Evolutionary conservation across 2,797 vertebrate genomes (phyloP).

Genomic region (Crocodylus rhombifer): DNA sequence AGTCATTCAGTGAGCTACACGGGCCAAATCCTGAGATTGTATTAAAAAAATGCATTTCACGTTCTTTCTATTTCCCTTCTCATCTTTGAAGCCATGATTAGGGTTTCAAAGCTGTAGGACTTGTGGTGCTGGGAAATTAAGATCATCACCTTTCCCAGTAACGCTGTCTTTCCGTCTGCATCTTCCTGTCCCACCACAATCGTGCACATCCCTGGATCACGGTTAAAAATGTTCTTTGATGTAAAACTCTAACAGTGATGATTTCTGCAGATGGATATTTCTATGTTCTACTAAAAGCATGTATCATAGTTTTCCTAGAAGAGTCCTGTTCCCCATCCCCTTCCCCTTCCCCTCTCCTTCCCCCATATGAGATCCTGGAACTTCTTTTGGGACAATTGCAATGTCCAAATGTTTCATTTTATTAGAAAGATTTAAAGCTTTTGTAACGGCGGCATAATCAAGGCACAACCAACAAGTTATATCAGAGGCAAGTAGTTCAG

Average conservation of each 20-base stretch:
- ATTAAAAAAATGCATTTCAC: not conserved
- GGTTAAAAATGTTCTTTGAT: not conserved
- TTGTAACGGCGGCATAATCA: not conserved
- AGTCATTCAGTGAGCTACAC: not conserved
- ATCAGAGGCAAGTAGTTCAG: not conserved
- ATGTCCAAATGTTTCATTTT: not conserved
- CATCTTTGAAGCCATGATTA: too few species aligned
- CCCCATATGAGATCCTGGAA: too few species aligned
- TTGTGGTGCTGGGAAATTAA: not conserved
- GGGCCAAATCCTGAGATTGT: not conserved
- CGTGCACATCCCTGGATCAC: not conserved
- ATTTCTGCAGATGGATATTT: not conserved
- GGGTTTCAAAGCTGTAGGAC: too few species aligned
- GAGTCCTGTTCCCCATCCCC: not conserved
- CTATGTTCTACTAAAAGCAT: not conserved
- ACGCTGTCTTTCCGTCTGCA: not conserved
- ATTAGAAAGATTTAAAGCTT: not conserved
- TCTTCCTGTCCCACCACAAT: too few species aligned
- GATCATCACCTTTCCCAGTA: not conserved
- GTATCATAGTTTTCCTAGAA: not conserved
- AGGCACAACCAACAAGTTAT: not conserved
- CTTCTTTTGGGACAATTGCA: not conserved
- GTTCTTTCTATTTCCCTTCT: not conserved
- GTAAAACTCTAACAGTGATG: not conserved
- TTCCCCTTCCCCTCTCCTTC: too few species aligned